Percentiles rank a stretch among this genome's conserved stretches.
phyloP scores from a whole-genome alignment of 2,797 vertebrate species.

The Echiichthys vipera region DNA sequence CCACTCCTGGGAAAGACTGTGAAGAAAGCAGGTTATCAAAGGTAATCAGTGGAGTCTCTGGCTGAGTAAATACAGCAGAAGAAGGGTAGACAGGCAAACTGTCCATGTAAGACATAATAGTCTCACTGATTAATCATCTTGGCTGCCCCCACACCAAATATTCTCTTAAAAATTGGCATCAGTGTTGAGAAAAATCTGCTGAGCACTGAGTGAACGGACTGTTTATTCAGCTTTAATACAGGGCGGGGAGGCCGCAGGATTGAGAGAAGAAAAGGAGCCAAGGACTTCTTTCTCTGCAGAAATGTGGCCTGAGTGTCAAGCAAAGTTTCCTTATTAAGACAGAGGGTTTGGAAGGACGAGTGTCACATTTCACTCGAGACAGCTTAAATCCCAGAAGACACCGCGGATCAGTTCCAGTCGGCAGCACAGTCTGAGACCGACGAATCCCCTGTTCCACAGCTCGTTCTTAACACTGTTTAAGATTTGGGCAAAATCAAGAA shows the following conservation, averaged over 20 bases:
- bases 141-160: slow-evolving; percentile 38
- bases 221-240: slow-evolving; percentile 83
- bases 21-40: slow-evolving; percentile 5
- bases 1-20: not conserved
- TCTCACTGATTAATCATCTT: slow-evolving; percentile 43
- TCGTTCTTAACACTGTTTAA: slow-evolving; percentile 34
- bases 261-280: slow-evolving; percentile 54
- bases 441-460: slow-evolving; percentile 30
- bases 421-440: slow-evolving; percentile 52
- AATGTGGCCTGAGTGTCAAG: slow-evolving; percentile 63
- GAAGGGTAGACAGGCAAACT: slow-evolving; percentile 2
- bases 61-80: slow-evolving; percentile 30
- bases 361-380: slow-evolving; percentile 71
- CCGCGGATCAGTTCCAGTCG: slow-evolving; percentile 67
- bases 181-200: slow-evolving; percentile 58
- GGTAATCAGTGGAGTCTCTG: slow-evolving; percentile 24
- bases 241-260: slow-evolving; percentile 70
- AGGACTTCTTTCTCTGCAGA: slow-evolving; percentile 55
- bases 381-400: slow-evolving; percentile 66
- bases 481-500: slow-evolving; percentile 13
- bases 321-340: slow-evolving; percentile 79
- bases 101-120: slow-evolving; percentile 17
- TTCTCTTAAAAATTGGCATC: slow-evolving; percentile 51
- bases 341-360: slow-evolving; percentile 63
- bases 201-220: slow-evolving; percentile 55